Evolutionary conservation across 2,888 invertebrate genomes (phyloP).

Genomic region (Rhingia rostrata): DNA sequence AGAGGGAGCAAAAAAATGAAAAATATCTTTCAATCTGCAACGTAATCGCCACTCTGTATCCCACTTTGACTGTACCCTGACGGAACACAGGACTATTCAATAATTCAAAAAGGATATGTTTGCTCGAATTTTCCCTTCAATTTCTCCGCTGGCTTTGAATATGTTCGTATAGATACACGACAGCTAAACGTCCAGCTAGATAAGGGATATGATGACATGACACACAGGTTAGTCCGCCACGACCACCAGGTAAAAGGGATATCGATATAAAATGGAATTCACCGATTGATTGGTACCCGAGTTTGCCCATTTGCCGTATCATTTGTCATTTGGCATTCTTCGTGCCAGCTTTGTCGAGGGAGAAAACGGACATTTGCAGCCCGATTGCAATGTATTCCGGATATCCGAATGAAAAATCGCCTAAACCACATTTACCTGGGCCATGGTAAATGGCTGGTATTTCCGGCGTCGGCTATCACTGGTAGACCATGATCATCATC

Average conservation of each 20-base stretch:
- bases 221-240: conserved; percentile 36
- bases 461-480: conserved; percentile 45
- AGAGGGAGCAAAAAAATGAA: conserved; percentile 10
- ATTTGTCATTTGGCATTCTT: conserved; percentile 62
- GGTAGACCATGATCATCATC: conserved; percentile 3
- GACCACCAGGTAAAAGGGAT: conserved; percentile 14
- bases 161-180: neutral
- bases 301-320: conserved; percentile 62
- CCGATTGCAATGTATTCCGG: conserved; percentile 57
- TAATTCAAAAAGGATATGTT: conserved; percentile 68
- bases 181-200: neutral
- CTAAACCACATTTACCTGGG: conserved; percentile 47
- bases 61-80: neutral
- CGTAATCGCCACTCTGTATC: conserved; percentile 23
- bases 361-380: conserved; percentile 30
- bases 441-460: conserved; percentile 46
- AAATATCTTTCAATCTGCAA: conserved; percentile 44
- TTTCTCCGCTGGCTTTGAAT: conserved; percentile 24
- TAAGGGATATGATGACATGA: conserved; percentile 53
- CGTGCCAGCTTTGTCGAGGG: conserved; percentile 19
- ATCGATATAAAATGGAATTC: conserved; percentile 37
- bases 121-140: conserved; percentile 37
- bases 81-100: conserved; percentile 46
- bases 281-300: conserved; percentile 61
- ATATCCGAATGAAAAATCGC: conserved; percentile 60